A percentile compares a stretch with the other conserved stretches of the same genome.
These are phyloP conservation scores for Heterodera schachtii DNA, from an alignment of 1,140 invertebrate species.

Conservation along the genomic window DNA sequence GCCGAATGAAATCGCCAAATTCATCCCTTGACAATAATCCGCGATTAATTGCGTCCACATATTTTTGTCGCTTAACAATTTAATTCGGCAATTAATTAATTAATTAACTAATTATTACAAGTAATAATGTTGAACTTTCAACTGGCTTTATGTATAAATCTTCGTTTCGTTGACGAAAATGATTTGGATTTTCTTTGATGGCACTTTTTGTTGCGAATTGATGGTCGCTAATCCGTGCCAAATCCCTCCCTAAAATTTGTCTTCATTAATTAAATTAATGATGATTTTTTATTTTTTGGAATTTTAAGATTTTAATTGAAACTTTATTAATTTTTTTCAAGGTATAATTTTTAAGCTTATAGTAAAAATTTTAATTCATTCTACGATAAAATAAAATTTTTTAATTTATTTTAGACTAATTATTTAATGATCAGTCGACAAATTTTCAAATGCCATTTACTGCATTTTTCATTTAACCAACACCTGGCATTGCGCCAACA, in stretches of 20 bases:
- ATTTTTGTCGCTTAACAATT: not conserved
- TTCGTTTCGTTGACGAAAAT: not conserved
- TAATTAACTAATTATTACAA: not conserved
- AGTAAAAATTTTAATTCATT: no score
- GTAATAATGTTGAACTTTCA: not conserved
- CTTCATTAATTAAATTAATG: not conserved
- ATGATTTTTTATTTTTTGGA: no score
- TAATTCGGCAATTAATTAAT: not conserved
- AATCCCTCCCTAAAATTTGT: not conserved
- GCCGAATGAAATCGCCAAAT: not conserved
- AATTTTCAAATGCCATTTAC: not conserved
- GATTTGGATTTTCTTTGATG: not conserved
- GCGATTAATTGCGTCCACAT: not conserved
- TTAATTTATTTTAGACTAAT: no score
- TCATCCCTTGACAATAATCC: not conserved
- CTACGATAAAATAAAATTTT: no score
- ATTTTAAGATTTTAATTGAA: no score
- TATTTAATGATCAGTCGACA: no score
- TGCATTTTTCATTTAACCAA: not conserved
- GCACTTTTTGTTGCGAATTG: not conserved
- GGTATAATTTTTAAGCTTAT: no score
- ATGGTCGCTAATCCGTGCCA: not conserved
- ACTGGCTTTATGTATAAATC: not conserved
- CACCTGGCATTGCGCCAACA: not conserved
- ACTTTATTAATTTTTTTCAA: no score